phyloP scores from a whole-genome alignment of 1,140 invertebrate species.

The Parasteatoda tepidariorum region DNA sequence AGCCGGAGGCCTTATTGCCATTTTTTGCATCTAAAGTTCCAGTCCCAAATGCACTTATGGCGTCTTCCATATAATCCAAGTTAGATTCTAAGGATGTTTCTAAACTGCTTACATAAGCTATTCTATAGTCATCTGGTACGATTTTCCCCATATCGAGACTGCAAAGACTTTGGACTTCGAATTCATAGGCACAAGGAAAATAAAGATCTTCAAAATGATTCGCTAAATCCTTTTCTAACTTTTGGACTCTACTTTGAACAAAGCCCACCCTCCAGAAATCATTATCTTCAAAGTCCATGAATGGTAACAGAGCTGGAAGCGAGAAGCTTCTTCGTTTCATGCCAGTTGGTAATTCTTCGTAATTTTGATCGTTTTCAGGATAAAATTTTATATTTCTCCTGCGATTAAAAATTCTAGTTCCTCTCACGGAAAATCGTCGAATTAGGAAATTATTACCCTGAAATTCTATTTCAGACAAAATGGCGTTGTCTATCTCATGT shows the following conservation, averaged over 20 bases:
- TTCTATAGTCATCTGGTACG: slow-evolving; percentile 35
- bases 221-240: slow-evolving; percentile 30
- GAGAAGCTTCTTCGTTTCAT: slow-evolving; percentile 28
- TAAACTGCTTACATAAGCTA: slow-evolving; percentile 40
- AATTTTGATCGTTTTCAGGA: neutral
- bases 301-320: neutral
- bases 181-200: neutral
- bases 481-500: neutral
- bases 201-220: neutral
- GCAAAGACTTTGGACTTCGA: slow-evolving; percentile 36
- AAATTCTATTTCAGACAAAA: neutral
- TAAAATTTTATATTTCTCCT: neutral
- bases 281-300: neutral
- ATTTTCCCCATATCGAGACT: slow-evolving; percentile 35
- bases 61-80: slow-evolving; percentile 37
- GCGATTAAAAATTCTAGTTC: slow-evolving; percentile 9
- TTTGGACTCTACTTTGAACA: slow-evolving; percentile 38
- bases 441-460: slow-evolving; percentile 13
- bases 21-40: neutral
- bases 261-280: slow-evolving; percentile 33
- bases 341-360: neutral
- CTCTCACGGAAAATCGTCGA: slow-evolving; percentile 15
- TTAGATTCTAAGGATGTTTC: slow-evolving; percentile 35
- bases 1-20: neutral
- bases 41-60: neutral